These are phyloP conservation scores for Monoplex corrugatus DNA, from an alignment of 2,888 invertebrate species.

Conservation along the genomic window DNA sequence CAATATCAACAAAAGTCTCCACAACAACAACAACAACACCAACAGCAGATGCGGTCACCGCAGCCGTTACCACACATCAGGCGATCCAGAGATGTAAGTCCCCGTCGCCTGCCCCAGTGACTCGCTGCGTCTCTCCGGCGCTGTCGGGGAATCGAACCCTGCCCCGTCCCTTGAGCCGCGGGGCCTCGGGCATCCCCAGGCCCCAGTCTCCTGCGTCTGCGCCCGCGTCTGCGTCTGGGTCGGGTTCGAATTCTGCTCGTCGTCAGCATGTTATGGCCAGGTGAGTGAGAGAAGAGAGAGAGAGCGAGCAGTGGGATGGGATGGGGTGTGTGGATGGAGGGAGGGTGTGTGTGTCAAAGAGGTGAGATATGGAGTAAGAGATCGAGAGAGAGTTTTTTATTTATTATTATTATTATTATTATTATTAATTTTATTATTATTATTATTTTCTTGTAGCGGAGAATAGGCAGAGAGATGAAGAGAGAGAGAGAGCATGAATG, in stretches of 20 bases:
- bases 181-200: conserved; percentile 30
- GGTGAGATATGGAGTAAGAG: too few relatives aligned
- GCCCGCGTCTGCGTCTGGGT: not conserved
- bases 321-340: not conserved
- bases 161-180: conserved; percentile 38
- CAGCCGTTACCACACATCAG: conserved; percentile 17
- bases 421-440: too few relatives aligned
- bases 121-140: conserved; percentile 32
- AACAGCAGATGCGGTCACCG: not conserved
- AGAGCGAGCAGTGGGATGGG: not conserved
- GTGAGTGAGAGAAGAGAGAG: conserved; percentile 31
- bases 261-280: conserved; percentile 38
- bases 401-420: too few relatives aligned
- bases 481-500: not conserved
- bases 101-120: conserved; percentile 34
- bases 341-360: too few relatives aligned
- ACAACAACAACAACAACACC: not conserved
- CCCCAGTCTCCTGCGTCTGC: not conserved
- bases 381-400: not conserved
- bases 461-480: not conserved
- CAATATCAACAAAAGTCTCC: not conserved
- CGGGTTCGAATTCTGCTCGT: not conserved
- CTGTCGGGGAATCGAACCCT: conserved; percentile 44
- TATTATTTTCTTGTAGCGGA: not conserved
- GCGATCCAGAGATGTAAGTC: conserved; percentile 47